Evolutionary conservation across 2,888 invertebrate species (phyloP), one percentile per base, ranked within the genome.

Genomic region (Ormyrus pomaceus): DNA sequence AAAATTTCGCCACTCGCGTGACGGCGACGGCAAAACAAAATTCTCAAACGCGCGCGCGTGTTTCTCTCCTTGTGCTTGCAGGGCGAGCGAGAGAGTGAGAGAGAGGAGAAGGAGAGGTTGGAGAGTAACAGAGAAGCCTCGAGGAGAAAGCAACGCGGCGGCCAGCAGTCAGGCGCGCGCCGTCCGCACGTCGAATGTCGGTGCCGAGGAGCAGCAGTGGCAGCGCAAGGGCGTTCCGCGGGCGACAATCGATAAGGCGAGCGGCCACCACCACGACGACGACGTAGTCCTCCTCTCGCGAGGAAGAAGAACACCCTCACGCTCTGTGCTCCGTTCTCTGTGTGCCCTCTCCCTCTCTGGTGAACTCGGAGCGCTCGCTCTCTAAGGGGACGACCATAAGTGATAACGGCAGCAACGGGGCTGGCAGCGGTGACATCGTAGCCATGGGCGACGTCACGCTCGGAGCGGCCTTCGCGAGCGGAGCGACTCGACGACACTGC

Each of bases 201-300:
- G 51, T 58, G 13, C n/a, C 76, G 72, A 75, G 64, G 58, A 65
- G 72, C 84, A 82, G 65, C 77, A 82, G 82, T 82, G 74, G 66
- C 70, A 79, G 80, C 69, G 70, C 74, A 75, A 51, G 45, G 77
- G 62, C 59, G 69, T 55, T 34, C 62, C 55, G 55, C 48, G 53
- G 13, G n/a, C 34, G 46, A 45, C 56, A 64, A 70, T 64, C 77
- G 77, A 77, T 77, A 75, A 45, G 59, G 48, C 11, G 5, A 48
- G n/a, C 45, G 9, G 10, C 19, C 48, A 65, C 51, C 48, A 65
- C 51, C 48, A 13, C 13, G 53, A 8, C 8, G 53, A 53, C 61
- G 13, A 55, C 64, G n/a, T 73, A 73, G 53, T 73, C 53, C 62
- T 19, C 55, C 62, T 62, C 64, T 64, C 64, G 8, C 0, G 34